phyloP scores from a whole-genome alignment of 2,113 vertebrate species.

The Sander vitreus region DNA sequence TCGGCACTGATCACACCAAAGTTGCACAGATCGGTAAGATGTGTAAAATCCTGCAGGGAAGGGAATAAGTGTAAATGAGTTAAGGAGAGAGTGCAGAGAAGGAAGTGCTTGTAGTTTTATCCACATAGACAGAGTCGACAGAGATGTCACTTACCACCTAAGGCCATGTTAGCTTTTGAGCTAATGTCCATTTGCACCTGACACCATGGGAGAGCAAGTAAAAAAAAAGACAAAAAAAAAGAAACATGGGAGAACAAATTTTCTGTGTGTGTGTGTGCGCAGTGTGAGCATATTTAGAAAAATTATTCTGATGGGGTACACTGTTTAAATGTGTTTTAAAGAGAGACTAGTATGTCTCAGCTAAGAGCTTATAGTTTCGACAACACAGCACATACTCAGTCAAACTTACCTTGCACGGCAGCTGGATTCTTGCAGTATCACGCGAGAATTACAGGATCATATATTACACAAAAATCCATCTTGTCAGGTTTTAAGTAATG shows the following conservation, averaged over 20 bases:
- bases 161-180: conserved; percentile 53
- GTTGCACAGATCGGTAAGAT: conserved; percentile 76
- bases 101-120: conserved; percentile 68
- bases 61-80: conserved; percentile 81
- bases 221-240: too few relatives aligned
- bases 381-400: conserved; percentile 27
- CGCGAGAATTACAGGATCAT: too few relatives aligned
- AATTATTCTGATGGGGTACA: background rate
- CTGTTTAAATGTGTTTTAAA: conserved; percentile 31
- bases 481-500: too few relatives aligned
- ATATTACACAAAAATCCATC: too few relatives aligned
- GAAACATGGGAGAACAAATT: too few relatives aligned
- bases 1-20: conserved; percentile 73
- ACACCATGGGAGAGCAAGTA: conserved; percentile 45
- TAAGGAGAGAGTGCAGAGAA: conserved; percentile 49
- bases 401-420: background rate
- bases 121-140: conserved; percentile 64
- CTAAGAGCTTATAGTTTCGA: conserved; percentile 17
- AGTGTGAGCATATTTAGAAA: conserved; percentile 33
- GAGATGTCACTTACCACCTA: conserved; percentile 63
- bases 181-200: conserved; percentile 78
- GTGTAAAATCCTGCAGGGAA: conserved; percentile 75
- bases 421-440: too few relatives aligned
- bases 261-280: background rate
- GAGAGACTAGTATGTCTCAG: conserved; percentile 15